Conservation (phyloP, 1,140 invertebrate genomes). For the Nephotettix cincticeps region DNA sequence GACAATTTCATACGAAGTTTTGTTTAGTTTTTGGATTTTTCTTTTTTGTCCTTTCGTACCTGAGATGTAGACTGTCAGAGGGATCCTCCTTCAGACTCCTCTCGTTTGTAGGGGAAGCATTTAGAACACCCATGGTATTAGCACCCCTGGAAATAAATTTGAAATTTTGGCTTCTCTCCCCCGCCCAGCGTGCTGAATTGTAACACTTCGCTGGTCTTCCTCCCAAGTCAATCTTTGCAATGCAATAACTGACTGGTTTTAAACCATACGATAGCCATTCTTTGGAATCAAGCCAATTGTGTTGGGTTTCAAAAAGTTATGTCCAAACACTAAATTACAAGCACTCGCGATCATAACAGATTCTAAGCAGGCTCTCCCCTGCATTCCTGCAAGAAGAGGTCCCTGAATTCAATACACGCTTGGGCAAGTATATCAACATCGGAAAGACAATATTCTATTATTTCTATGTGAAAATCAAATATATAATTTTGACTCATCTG, state of each 20-base stretch:
- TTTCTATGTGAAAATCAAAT: conserved; percentile 6
- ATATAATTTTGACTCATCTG: background rate
- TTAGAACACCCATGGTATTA: conserved; percentile 26
- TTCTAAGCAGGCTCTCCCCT: conserved; percentile 21
- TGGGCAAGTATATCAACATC: conserved; percentile 33
- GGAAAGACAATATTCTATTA: conserved; percentile 22
- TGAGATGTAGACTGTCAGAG: background rate
- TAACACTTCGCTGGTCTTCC: conserved; percentile 5
- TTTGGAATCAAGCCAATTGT: conserved; percentile 8
- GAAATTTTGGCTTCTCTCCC: background rate
- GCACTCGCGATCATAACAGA: background rate
- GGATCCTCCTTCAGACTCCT: conserved; percentile 17
- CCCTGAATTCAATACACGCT: conserved; percentile 27
- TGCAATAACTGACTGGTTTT: conserved; percentile 3
- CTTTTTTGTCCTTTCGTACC: conserved; percentile 10
- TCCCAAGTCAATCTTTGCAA: conserved; percentile 6
- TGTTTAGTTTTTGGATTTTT: conserved; percentile 4
- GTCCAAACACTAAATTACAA: background rate
- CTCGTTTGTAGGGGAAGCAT: conserved; percentile 19
- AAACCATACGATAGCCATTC: background rate
- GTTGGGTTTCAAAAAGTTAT: conserved; percentile 15
- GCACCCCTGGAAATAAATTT: conserved; percentile 18
- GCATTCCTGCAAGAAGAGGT: background rate
- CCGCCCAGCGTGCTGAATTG: conserved; percentile 3
- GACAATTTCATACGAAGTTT: background rate